Evolutionary conservation across 2,888 invertebrate species (phyloP), one percentile per base, ranked within the genome.

Genomic region (Coenonympha arcania): DNA sequence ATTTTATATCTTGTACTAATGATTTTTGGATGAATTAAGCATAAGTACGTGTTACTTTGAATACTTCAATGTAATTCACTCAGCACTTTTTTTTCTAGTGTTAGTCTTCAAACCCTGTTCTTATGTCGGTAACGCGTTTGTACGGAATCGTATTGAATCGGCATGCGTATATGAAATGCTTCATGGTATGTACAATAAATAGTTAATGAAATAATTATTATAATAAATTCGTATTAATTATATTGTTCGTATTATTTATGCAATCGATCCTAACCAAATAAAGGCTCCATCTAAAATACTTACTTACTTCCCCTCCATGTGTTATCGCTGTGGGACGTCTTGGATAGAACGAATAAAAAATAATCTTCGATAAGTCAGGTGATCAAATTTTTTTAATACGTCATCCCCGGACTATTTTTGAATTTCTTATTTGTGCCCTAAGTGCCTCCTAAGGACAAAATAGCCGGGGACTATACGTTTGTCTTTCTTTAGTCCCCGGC

Each of bases 111-210:
- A 16, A 33, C 13, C n/a, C n/a, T n/a, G n/a, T n/a, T n/a, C n/a
- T n/a, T 18, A 36, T 42, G 18, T 18, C 20, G 30, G 31, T 31
- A 31, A 31, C 11, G 31, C 31, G 13, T 43, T 43, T 30, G 18
- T 18, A 41, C 6, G 20, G 9, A 43, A 22, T n/a, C n/a, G n/a
- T n/a, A n/a, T n/a, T n/a, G n/a, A n/a, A n/a, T n/a, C n/a, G n/a
- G n/a, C n/a, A n/a, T n/a, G n/a, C n/a, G n/a, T n/a, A n/a, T n/a
- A n/a, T n/a, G n/a, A n/a, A n/a, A n/a, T n/a, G n/a, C n/a, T n/a
- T n/a, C n/a, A n/a, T n/a, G n/a, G n/a, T n/a, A 79, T 80, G 77
- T 83, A 83, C 73, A 83, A 82, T 84, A 83, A 80, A 28, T 6
- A 39, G 13, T 24, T 8, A 22, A 39, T 6, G 18, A 19, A 9